phyloP scores from a whole-genome alignment of 2,113 vertebrate genomes.

The Gallinago undulata region DNA sequence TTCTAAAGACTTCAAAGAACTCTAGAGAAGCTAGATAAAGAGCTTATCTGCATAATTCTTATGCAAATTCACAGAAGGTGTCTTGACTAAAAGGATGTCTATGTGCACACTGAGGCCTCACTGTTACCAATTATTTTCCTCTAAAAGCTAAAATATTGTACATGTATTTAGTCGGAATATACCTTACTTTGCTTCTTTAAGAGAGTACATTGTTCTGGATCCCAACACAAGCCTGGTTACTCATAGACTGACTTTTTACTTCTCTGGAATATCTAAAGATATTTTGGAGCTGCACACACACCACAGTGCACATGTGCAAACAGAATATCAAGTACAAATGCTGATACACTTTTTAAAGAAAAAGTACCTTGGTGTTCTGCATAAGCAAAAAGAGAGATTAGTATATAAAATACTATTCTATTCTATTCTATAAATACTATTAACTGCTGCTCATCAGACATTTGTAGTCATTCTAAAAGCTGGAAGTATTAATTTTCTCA shows the following conservation, averaged over 20 bases:
- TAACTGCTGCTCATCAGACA: neutral
- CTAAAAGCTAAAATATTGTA: neutral
- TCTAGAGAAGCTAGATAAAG: slow-evolving; percentile 36
- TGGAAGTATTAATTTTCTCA: neutral
- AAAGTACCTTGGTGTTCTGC: neutral
- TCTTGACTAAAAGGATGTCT: slow-evolving; percentile 39
- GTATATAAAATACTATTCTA: neutral
- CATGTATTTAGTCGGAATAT: accelerated
- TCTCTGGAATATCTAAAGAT: neutral
- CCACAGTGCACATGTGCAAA: accelerated
- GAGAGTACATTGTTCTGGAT: neutral
- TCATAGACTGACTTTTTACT: neutral
- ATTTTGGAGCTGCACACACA: neutral
- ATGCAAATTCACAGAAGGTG: slow-evolving; percentile 57
- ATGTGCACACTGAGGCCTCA: neutral
- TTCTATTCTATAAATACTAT: neutral
- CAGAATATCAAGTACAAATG: neutral
- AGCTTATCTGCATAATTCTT: slow-evolving; percentile 60
- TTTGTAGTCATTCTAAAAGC: neutral
- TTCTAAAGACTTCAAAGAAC: slow-evolving; percentile 57
- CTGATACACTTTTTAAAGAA: neutral
- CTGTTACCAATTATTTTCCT: neutral
- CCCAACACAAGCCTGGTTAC: neutral
- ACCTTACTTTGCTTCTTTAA: neutral
- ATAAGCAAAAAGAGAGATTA: neutral